Conservation (phyloP, 2,888 invertebrate genomes). For the Phalera bucephala region DNA sequence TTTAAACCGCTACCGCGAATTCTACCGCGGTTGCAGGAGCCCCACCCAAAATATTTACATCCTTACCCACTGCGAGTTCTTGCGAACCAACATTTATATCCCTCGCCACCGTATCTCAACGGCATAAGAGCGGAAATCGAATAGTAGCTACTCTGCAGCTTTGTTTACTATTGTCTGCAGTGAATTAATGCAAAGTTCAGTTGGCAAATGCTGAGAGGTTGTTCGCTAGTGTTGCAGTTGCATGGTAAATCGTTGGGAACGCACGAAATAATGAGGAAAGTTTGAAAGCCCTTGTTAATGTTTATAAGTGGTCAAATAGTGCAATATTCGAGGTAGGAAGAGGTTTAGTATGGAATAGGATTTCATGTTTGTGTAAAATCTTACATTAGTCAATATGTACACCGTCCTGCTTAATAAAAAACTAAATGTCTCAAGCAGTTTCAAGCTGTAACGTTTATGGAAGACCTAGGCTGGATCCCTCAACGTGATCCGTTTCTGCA, state of each 20-base stretch:
- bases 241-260: constrained; percentile 30
- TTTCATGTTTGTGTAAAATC: too few relatives aligned
- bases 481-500: too few relatives aligned
- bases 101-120: constrained; percentile 26
- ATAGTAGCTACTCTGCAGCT: constrained; percentile 24
- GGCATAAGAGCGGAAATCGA: constrained; percentile 29
- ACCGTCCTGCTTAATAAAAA: too few relatives aligned
- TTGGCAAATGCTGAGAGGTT: constrained; percentile 33
- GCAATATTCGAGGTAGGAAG: constrained; percentile 21
- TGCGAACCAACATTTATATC: constrained; percentile 29
- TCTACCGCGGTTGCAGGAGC: too few relatives aligned
- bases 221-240: constrained; percentile 40
- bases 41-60: constrained; percentile 37
- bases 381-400: too few relatives aligned
- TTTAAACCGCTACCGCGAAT: too few relatives aligned
- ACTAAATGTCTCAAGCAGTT: too few relatives aligned
- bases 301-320: constrained; percentile 29
- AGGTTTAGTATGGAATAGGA: constrained; percentile 13
- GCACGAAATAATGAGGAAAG: constrained; percentile 35
- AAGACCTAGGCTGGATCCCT: too few relatives aligned
- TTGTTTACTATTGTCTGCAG: constrained; percentile 46
- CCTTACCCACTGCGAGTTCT: constrained; percentile 31
- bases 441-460: too few relatives aligned
- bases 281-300: constrained; percentile 30
- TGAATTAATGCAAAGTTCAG: constrained; percentile 43